Base-by-base conservation (phyloP, 2,797 vertebrate genomes). In the Gallinago stenura region DNA sequence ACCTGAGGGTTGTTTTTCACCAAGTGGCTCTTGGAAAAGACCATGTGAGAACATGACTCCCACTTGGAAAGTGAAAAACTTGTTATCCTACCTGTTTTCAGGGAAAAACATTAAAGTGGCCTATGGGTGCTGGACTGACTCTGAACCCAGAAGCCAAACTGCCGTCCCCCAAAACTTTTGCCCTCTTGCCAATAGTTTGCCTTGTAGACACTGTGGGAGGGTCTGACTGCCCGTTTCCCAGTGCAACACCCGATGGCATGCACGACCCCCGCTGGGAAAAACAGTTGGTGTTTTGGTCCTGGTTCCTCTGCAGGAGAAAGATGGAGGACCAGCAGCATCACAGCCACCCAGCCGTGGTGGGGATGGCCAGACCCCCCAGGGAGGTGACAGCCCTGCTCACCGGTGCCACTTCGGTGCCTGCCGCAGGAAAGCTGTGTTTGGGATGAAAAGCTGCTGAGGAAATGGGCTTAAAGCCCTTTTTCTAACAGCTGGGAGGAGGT, bases 221-320 rank as follows among this genome's bases (percentile, higher is more conserved):
- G 11, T 12, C 70, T 28, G 41, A 24, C 7, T 70, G n/a, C 6
- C 41, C 1, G 0, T 50, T 76, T 66, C 51, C 39, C 70, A 80
- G 28, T 0, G 0, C 7, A 4, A 16, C 12, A 28, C 37, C 18
- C 1, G 1, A 6, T 2, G 35, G 7, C 26, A 14, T 0, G 1
- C 4, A 2, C 0, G 3, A 25, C 9, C 15, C 35, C 10, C 65
- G 8, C 22, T 61, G 35, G 46, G 22, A 61, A 50, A 60, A 66
- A 9, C 4, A 4, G 30, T 12, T 1, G 2, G 9, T 1, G 1
- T 28, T 68, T 43, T 0, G 4, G n/a, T 68, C n/a, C 60, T 41
- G 41, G 35, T 31, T 41, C 35, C 9, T 68, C 41, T 56, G 10
- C 5, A 12, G 0, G 6, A 21, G 35, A 22, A 39, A 54, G 66